Base-by-base conservation (phyloP, 2,797 vertebrate genomes). In the Hemibagrus guttatus region DNA sequence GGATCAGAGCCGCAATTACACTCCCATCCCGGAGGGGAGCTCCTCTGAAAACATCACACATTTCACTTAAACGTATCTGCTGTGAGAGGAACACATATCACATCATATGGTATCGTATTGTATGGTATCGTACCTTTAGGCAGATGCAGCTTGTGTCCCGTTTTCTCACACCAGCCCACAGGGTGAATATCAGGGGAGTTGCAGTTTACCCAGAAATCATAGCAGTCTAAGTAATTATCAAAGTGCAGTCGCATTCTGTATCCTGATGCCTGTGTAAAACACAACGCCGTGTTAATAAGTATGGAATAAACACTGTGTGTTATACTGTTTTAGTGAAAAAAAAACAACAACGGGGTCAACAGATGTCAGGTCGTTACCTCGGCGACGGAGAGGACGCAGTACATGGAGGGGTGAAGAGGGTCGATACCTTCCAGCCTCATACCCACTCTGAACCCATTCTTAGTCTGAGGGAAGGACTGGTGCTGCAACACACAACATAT, bases 131-230 rank as follows among this genome's bases (percentile, higher is more conserved):
- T 92, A 96, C 97, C 96, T 96, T 97, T 97, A 1, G 96, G 96
- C 56, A 96, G 95, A 88, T 96, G 95, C 89, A 97, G 95, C 63
- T 95, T 97, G 90, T 97, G 96, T 81, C 96, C 95, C 1, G 96
- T 97, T 93, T 96, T 97, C 91, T 97, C 96, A 90, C 97, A 97
- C 97, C 97, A 97, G 31, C 96, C 96, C 39, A 96, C 96, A 0
- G 97, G 96, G 87, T 97, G 97, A 87, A 97, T 96, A 84, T 97
- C 97, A 49, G 96, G 92, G 58, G 96, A 96, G 78, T 96, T 96
- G 75, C 95, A 95, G 4, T 97, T 97, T 75, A 97, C 93, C 97
- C 97, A 97, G 93, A 97, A 97, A 92, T 97, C 96, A 0, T 97
- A 97, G 90, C 95, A 96, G 85, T 97, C 97, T 23, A 95, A 93